A percentile compares a stretch with the other conserved stretches of the same genome.
Conservation (phyloP, 1,140 invertebrate species). For the Pemphigus obesinymphae region DNA sequence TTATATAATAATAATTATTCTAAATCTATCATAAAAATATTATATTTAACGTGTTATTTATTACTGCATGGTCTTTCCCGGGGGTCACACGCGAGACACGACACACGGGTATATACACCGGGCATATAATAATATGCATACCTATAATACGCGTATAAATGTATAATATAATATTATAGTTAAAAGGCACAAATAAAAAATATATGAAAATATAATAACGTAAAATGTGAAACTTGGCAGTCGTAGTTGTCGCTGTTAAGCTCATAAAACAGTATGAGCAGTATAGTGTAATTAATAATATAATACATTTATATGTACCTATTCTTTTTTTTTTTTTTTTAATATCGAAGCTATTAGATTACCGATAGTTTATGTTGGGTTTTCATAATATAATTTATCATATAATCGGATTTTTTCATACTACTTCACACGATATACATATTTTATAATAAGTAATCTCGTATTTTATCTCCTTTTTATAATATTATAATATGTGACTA, state of each 20-base stretch:
- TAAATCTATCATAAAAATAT: not conserved
- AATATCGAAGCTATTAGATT: conserved; percentile 2
- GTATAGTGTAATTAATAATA: not conserved
- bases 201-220: no score
- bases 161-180: not conserved
- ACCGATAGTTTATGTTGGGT: not conserved
- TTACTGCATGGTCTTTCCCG: not conserved
- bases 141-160: not conserved
- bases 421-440: not conserved
- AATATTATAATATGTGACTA: no score
- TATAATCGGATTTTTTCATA: not conserved
- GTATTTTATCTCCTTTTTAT: no score
- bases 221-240: not conserved
- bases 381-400: not conserved
- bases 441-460: no score
- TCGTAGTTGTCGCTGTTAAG: not conserved
- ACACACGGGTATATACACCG: not conserved
- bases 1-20: not conserved
- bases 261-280: not conserved
- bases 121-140: not conserved
- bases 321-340: not conserved
- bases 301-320: not conserved
- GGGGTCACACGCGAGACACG: not conserved
- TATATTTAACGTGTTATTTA: not conserved
- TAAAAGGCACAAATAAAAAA: no score